Evolutionary conservation across 2,797 vertebrate species (phyloP).

Genomic region (Arvicola amphibius): DNA sequence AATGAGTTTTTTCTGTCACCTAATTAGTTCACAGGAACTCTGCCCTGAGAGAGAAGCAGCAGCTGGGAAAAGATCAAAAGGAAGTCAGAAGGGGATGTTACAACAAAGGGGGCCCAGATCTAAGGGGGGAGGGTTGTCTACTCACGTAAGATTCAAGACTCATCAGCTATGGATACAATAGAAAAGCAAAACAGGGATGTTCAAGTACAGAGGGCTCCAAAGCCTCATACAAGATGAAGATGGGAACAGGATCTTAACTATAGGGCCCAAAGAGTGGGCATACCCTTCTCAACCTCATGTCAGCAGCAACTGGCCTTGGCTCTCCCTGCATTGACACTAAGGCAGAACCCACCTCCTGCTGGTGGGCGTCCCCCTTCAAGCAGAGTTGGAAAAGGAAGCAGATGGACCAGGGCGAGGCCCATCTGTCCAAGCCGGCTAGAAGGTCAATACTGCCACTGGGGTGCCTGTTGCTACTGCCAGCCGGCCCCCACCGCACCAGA

Average conservation of each 20-base stretch:
- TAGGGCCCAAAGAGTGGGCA: neutral
- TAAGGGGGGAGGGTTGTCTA: neutral
- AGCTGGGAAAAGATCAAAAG: conserved; percentile 29
- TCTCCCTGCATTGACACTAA: neutral
- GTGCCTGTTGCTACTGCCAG: neutral
- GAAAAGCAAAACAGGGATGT: neutral
- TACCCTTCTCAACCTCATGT: neutral
- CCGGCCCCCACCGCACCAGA: neutral
- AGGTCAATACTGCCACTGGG: conserved; percentile 64
- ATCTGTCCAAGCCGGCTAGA: conserved; percentile 65
- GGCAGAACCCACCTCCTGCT: conserved; percentile 66
- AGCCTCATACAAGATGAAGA: neutral
- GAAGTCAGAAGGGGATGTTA: neutral
- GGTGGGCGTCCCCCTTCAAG: conserved; percentile 52
- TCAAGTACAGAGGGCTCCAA: neutral
- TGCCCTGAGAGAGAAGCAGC: conserved; percentile 53
- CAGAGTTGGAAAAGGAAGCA: conserved; percentile 31
- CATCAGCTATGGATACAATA: neutral
- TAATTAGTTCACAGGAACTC: conserved; percentile 80
- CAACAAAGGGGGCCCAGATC: neutral
- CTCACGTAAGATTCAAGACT: neutral
- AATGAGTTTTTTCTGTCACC: conserved; percentile 73
- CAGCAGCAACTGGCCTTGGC: neutral
- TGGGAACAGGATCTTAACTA: neutral
- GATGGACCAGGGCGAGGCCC: conserved; percentile 70